Percentiles rank a stretch among this genome's conserved stretches.
These are phyloP conservation scores for Chymomyza costata DNA, from an alignment of 1,140 invertebrate genomes.

Conservation along the genomic window DNA sequence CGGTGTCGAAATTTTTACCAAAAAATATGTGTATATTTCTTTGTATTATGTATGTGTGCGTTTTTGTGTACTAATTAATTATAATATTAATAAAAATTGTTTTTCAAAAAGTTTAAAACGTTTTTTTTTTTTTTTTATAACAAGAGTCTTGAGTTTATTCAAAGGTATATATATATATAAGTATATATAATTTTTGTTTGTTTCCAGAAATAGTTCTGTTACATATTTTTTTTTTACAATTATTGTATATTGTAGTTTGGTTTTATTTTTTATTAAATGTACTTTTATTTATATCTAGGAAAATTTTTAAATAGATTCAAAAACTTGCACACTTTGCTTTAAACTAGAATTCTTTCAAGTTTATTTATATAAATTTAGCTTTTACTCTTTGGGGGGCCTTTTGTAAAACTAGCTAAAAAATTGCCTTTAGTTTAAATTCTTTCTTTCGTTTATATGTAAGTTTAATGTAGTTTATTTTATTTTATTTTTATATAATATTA, in stretches of 20 bases:
- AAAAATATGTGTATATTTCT: background rate
- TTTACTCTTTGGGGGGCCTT: conserved; percentile 19
- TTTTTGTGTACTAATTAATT: background rate
- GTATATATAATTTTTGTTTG: conserved; percentile 56
- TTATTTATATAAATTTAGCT: conserved; percentile 23
- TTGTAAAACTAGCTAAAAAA: conserved; percentile 68
- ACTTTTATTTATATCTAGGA: conserved; percentile 49
- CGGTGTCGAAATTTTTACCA: no score
- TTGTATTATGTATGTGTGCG: background rate
- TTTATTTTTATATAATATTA: conserved; percentile 14
- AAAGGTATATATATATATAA: conserved; percentile 56
- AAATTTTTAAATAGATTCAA: conserved; percentile 66
- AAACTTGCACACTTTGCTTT: conserved; percentile 38
- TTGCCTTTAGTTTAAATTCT: conserved; percentile 61
- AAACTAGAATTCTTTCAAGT: conserved; percentile 5
- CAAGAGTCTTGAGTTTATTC: conserved; percentile 72
- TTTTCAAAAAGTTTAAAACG: no score
- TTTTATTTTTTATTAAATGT: conserved; percentile 23
- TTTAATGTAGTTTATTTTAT: conserved; percentile 30
- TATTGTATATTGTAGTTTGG: conserved; percentile 59
- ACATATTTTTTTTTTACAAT: conserved; percentile 48
- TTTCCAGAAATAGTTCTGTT: conserved; percentile 64
- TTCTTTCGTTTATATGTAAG: conserved; percentile 41
- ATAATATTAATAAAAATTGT: conserved; percentile 1
- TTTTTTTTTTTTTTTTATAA: conserved; percentile 49